Conservation (phyloP, 2,797 vertebrate genomes). For the Poeciliopsis paucimaculata region DNA sequence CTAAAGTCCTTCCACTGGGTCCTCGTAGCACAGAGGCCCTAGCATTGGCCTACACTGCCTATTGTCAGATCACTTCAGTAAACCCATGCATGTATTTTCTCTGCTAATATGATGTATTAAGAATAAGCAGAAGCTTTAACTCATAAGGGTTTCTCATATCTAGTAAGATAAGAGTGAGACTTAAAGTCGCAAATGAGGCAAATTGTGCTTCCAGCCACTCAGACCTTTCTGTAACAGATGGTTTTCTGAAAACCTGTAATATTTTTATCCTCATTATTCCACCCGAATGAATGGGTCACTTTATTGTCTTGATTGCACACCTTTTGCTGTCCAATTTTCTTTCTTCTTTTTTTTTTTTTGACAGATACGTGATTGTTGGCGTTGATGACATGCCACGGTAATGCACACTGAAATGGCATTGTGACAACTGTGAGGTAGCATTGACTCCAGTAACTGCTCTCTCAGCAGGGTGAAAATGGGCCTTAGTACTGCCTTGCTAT, state of each 20-base stretch:
- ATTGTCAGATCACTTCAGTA: background rate
- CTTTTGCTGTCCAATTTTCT: slow-evolving; percentile 32
- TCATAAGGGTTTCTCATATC: slow-evolving; percentile 27
- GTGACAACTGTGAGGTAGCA: slow-evolving; percentile 76
- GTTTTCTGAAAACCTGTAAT: slow-evolving; percentile 14
- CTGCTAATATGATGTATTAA: slow-evolving; percentile 33
- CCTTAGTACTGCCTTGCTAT: slow-evolving; percentile 64
- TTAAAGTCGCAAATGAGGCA: slow-evolving; percentile 10
- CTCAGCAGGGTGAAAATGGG: slow-evolving; percentile 68
- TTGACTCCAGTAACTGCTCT: slow-evolving; percentile 76
- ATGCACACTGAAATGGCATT: slow-evolving; percentile 65
- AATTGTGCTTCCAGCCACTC: slow-evolving; percentile 17
- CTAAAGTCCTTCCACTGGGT: too few species aligned
- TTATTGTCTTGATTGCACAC: slow-evolving; percentile 37
- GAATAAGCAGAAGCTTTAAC: slow-evolving; percentile 25
- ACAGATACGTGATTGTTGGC: slow-evolving; percentile 46
- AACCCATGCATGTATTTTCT: slow-evolving; percentile 20
- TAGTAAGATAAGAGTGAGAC: background rate
- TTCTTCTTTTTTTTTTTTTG: slow-evolving; percentile 10
- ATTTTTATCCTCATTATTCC: slow-evolving; percentile 19
- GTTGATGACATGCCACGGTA: slow-evolving; percentile 37
- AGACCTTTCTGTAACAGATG: slow-evolving; percentile 2
- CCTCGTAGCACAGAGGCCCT: too few species aligned
- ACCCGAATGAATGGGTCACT: slow-evolving; percentile 36
- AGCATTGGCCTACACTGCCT: too few species aligned